Percentiles rank a stretch among this genome's conserved stretches.
Evolutionary conservation across 2,113 vertebrate genomes (phyloP).

Genomic region (Spheniscus mendiculus): DNA sequence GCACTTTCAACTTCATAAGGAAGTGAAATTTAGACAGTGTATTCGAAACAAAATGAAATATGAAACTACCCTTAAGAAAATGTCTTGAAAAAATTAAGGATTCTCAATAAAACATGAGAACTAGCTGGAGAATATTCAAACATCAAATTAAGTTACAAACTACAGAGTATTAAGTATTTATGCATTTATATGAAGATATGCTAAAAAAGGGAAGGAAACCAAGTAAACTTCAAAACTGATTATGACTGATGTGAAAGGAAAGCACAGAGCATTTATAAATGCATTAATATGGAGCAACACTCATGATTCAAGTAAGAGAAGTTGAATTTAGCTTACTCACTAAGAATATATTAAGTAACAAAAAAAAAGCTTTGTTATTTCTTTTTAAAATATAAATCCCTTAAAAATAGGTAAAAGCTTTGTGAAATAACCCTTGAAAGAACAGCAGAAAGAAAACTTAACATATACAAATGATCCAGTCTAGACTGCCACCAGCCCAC

Average conservation of each 20-base stretch:
- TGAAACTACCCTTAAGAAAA: background rate
- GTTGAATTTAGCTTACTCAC: background rate
- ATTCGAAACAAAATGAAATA: background rate
- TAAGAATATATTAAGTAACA: background rate
- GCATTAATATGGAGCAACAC: background rate
- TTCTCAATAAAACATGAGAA: background rate
- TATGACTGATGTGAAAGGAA: background rate
- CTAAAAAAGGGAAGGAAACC: background rate
- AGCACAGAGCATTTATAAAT: background rate
- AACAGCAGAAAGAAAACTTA: background rate
- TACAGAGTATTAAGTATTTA: background rate
- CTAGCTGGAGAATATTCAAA: background rate
- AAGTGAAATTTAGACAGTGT: background rate
- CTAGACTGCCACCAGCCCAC: background rate
- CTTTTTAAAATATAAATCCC: background rate
- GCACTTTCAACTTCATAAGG: background rate
- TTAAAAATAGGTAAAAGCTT: background rate
- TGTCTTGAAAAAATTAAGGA: background rate
- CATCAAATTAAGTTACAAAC: background rate
- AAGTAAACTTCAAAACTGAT: background rate
- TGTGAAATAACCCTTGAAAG: background rate
- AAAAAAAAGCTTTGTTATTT: background rate
- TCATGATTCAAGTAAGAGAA: background rate
- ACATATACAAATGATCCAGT: background rate
- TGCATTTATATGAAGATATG: background rate